A percentile compares a stretch with the other conserved stretches of the same genome.
These are phyloP conservation scores for Fistularia tabacaria DNA, from an alignment of 2,797 vertebrate genomes.

Conservation along the genomic window DNA sequence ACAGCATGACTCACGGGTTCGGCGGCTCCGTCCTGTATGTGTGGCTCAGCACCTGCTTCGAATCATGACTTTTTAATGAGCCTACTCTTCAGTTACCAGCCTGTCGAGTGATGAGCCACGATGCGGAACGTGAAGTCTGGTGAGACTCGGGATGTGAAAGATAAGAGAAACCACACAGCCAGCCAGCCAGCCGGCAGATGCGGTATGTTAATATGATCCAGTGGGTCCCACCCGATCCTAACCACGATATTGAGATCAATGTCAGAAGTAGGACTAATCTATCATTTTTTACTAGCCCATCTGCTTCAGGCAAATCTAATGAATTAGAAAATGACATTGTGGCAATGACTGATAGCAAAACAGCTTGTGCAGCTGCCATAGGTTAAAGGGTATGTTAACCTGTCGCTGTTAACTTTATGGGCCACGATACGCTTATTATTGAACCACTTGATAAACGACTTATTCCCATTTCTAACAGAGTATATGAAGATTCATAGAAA, in stretches of 20 bases:
- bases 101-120: slow-evolving; percentile 41
- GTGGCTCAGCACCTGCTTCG: too few species aligned
- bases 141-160: slow-evolving; percentile 43
- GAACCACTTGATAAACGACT: too few species aligned
- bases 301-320: not conserved
- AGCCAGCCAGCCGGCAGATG: slow-evolving; percentile 63
- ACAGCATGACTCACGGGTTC: too few species aligned
- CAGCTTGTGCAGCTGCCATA: not conserved
- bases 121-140: slow-evolving; percentile 60
- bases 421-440: too few species aligned
- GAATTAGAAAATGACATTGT: not conserved
- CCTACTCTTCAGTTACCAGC: slow-evolving; percentile 57
- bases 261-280: slow-evolving; percentile 4
- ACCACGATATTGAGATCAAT: slow-evolving; percentile 5
- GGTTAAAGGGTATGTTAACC: not conserved
- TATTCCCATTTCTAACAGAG: too few species aligned
- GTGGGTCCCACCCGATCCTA: slow-evolving; percentile 28
- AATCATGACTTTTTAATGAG: slow-evolving; percentile 67
- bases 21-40: too few species aligned
- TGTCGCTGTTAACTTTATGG: too few species aligned
- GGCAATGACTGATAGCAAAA: not conserved
- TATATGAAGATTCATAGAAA: too few species aligned
- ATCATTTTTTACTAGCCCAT: not conserved
- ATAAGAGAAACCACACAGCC: slow-evolving; percentile 47
- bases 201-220: slow-evolving; percentile 60